Base-by-base conservation (phyloP, 2,113 vertebrate species). In the Barbus barbus region DNA sequence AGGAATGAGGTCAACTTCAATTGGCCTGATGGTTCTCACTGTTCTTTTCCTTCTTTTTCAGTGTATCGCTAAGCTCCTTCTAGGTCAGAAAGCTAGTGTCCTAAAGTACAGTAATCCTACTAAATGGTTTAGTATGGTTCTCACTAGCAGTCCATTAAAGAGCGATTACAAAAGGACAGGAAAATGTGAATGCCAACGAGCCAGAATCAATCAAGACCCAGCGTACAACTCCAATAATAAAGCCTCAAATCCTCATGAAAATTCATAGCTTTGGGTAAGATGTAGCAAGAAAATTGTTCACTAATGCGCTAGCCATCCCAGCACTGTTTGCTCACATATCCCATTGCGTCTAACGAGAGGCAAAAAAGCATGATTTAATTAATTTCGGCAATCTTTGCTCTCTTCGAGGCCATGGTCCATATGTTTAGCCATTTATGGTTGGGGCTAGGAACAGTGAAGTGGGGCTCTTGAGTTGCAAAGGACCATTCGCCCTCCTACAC, bases 91-190 rank as follows among this genome's bases (percentile, higher is more conserved):
- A 38, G 58, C 74, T 58, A 56, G 22, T 61, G 51, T 75, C 67
- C 67, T 75, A 65, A 61, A 65, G 63, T 24, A 56, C 36, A 75
- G 46, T 84, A 86, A 89, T 86, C 79, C 73, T 14, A 44, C 86
- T 87, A 86, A 89, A 89, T 87, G 84, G 67, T 84, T 83, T 80
- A 84, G 75, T 82, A 86, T 79, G 78, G 26, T 69, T 80, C 73
- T 60, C 67, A 75, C 78, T 22, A 72, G 75, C 79, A 81, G 67
- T 86, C 84, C 61, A 82, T 86, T 85, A 81, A 87, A 87, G 78
- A 12, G 41, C 56, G 84, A 86, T 86, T 86, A 83, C 78, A 24
- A 38, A 53, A 46, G 76, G 13, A 80, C 33, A 76, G 31, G 73
- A 84, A 86, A 74, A 71, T 53, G 65, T 82, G 78, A 87, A 87